These are phyloP conservation scores for Strix aluco DNA, from an alignment of 2,113 vertebrate species.

Conservation along the genomic window DNA sequence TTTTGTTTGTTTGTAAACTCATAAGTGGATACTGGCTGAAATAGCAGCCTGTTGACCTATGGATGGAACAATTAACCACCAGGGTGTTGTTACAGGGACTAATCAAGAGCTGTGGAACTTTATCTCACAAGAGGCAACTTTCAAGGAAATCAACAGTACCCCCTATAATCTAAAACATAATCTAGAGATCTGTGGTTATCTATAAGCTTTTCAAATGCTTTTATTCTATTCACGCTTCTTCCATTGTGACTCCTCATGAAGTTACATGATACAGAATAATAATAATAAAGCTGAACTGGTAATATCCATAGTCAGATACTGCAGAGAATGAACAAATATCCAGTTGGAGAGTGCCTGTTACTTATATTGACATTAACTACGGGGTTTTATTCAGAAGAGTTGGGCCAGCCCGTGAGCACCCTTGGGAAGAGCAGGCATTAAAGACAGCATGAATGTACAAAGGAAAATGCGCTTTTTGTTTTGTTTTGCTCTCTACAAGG, in stretches of 20 bases:
- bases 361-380: neutral
- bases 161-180: neutral
- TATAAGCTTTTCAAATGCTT: neutral
- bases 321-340: neutral
- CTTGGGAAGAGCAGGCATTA: neutral
- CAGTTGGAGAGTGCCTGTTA: neutral
- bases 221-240: neutral
- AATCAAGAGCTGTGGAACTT: neutral
- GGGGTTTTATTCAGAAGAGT: neutral
- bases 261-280: neutral
- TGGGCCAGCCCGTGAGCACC: neutral
- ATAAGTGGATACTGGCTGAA: neutral
- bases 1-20: slow-evolving; percentile 46
- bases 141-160: neutral
- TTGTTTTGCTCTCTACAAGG: neutral
- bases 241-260: neutral
- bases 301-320: neutral
- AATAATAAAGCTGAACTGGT: neutral
- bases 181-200: neutral
- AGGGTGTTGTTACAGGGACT: neutral
- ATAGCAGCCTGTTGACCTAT: neutral
- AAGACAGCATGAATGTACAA: neutral
- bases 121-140: neutral
- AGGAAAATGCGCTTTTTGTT: neutral
- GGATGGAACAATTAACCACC: neutral